Evolutionary conservation across 2,888 invertebrate genomes (phyloP).

Genomic region (Esperia sulphurella): DNA sequence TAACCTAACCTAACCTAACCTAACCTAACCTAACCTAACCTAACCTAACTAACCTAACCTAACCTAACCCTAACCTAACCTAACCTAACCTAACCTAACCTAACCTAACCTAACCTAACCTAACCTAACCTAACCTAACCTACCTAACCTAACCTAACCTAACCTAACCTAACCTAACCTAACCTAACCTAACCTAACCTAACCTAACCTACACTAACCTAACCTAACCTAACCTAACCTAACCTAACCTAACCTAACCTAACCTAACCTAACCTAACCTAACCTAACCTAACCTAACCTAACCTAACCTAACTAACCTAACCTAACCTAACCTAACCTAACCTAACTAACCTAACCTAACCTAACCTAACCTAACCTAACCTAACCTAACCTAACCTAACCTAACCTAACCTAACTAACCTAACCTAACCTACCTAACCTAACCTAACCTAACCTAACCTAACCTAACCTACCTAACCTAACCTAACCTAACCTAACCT

Average conservation of each 20-base stretch:
- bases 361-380: constrained; percentile 13
- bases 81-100: constrained; percentile 18
- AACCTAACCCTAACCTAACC: constrained; percentile 9
- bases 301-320: constrained; percentile 19
- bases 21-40: constrained; percentile 16
- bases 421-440: constrained; percentile 13
- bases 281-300: constrained; percentile 23
- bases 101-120: constrained; percentile 19
- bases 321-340: constrained; percentile 15
- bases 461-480: constrained; percentile 9
- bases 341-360: constrained; percentile 12
- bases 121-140: constrained; percentile 18
- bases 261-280: constrained; percentile 17
- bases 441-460: constrained; percentile 13
- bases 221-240: constrained; percentile 17
- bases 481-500: constrained; percentile 11
- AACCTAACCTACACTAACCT: constrained; percentile 13
- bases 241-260: constrained; percentile 15
- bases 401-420: constrained; percentile 12
- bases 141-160: constrained; percentile 13
- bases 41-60: constrained; percentile 17
- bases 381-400: constrained; percentile 13
- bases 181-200: constrained; percentile 16
- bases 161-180: constrained; percentile 10
- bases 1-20: constrained; percentile 6